A percentile compares a stretch with the other conserved stretches of the same genome.
Conservation (phyloP, 1,140 invertebrate genomes). For the Listronotus oregonensis region DNA sequence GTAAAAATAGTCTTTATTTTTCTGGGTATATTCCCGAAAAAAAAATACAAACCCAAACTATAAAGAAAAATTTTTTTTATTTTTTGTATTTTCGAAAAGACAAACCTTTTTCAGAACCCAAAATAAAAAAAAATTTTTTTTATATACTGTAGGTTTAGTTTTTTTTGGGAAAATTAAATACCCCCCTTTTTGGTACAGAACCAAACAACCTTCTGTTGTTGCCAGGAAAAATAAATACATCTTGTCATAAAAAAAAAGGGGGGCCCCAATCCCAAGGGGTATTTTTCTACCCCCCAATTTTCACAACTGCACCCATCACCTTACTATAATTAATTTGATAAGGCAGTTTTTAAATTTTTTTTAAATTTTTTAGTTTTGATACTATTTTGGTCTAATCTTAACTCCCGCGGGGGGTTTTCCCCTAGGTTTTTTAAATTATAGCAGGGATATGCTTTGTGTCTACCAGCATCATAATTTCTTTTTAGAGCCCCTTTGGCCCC, state of each 20-base stretch:
- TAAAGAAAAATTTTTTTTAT: too few species aligned
- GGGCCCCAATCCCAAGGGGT: conserved; percentile 89
- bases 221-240: conserved; percentile 92
- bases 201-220: conserved; percentile 96
- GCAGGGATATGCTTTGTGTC: conserved; percentile 72
- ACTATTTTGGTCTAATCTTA: conserved; percentile 71
- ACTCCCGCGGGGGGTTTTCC: conserved; percentile 83
- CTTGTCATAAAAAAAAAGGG: conserved; percentile 83
- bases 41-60: too few species aligned
- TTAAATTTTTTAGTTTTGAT: conserved; percentile 50
- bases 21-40: too few species aligned
- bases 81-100: too few species aligned
- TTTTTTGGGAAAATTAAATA: too few species aligned
- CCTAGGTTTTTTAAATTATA: conserved; percentile 86
- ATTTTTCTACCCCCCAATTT: conserved; percentile 96
- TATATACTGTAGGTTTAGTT: too few species aligned
- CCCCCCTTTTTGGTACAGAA: conserved; percentile 95
- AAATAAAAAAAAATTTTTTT: too few species aligned
- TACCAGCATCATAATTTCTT: conserved; percentile 82
- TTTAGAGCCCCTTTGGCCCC: conserved; percentile 71
- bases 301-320: conserved; percentile 91
- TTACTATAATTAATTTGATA: conserved; percentile 84
- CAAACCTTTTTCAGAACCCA: too few species aligned
- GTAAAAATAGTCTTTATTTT: too few species aligned
- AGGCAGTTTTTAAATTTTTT: conserved; percentile 67